Evolutionary conservation across 2,113 vertebrate species (phyloP).

Genomic region (Melanocharis versteri): DNA sequence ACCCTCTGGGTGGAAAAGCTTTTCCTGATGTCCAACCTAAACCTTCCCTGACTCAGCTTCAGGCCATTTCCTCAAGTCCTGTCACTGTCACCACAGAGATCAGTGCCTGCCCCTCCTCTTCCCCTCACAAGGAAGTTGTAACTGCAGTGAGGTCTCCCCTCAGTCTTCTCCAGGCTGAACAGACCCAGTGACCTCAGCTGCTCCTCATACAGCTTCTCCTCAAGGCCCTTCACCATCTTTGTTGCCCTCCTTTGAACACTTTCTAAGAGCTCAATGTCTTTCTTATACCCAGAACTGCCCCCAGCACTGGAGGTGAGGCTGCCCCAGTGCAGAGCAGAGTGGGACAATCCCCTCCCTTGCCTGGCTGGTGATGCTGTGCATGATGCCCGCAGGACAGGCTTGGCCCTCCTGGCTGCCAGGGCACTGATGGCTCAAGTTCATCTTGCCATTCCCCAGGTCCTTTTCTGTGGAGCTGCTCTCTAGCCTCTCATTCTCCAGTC

Average conservation of each 20-base stretch:
- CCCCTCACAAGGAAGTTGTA: background rate
- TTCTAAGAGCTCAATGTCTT: background rate
- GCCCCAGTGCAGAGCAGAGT: fast-evolving
- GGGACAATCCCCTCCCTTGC: background rate
- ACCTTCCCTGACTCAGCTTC: background rate
- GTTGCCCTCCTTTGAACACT: fast-evolving
- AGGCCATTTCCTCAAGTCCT: fast-evolving
- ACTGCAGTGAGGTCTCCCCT: background rate
- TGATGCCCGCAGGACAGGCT: fast-evolving
- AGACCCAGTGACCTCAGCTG: fast-evolving
- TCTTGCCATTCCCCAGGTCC: fast-evolving
- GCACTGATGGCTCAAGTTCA: background rate
- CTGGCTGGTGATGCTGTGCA: fast-evolving
- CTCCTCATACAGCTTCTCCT: fast-evolving
- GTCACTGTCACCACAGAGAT: background rate
- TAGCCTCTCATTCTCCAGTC: background rate
- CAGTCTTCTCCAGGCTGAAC: background rate
- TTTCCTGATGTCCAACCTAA: background rate
- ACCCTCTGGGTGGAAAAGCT: background rate
- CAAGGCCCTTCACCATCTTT: background rate
- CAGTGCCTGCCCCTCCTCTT: background rate
- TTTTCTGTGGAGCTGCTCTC: background rate
- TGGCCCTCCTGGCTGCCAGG: background rate
- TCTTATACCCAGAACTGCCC: background rate
- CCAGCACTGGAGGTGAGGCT: fast-evolving